Evolutionary conservation across 2,113 vertebrate species (phyloP).

Genomic region (Hepsetus odoe): DNA sequence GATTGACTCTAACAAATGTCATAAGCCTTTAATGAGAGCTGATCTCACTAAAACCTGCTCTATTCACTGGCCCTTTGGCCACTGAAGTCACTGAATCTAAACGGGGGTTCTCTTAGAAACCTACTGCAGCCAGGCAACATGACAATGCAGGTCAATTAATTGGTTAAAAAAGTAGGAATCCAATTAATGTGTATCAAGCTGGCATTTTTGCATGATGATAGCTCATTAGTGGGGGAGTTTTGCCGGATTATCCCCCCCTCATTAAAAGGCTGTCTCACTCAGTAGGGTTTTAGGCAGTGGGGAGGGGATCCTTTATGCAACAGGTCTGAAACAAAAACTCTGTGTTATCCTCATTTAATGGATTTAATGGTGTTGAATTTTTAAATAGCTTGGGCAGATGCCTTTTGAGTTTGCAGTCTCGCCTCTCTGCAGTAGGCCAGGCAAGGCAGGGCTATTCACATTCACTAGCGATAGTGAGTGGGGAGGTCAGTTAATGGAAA

Average conservation of each 20-base stretch:
- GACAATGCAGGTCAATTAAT: conserved; percentile 85
- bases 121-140: conserved; percentile 74
- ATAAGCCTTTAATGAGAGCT: conserved; percentile 93
- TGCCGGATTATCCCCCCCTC: conserved; percentile 71
- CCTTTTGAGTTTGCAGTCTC: conserved; percentile 45
- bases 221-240: conserved; percentile 82
- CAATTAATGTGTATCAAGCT: conserved; percentile 90
- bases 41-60: conserved; percentile 82
- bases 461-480: conserved; percentile 9
- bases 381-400: conserved; percentile 67
- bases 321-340: conserved; percentile 75
- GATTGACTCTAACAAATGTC: conserved; percentile 86
- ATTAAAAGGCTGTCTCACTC: conserved; percentile 85
- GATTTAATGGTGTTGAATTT: conserved; percentile 70
- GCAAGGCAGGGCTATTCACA: conserved; percentile 32
- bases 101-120: conserved; percentile 75
- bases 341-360: conserved; percentile 72
- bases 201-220: conserved; percentile 86
- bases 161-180: conserved; percentile 83
- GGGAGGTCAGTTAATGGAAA: conserved; percentile 36
- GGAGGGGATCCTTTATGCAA: conserved; percentile 80
- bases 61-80: conserved; percentile 77
- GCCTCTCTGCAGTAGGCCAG: conserved; percentile 40
- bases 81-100: conserved; percentile 77
- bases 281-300: conserved; percentile 70